Conservation (phyloP, 2,113 vertebrate species). For the Panthera uncia region DNA sequence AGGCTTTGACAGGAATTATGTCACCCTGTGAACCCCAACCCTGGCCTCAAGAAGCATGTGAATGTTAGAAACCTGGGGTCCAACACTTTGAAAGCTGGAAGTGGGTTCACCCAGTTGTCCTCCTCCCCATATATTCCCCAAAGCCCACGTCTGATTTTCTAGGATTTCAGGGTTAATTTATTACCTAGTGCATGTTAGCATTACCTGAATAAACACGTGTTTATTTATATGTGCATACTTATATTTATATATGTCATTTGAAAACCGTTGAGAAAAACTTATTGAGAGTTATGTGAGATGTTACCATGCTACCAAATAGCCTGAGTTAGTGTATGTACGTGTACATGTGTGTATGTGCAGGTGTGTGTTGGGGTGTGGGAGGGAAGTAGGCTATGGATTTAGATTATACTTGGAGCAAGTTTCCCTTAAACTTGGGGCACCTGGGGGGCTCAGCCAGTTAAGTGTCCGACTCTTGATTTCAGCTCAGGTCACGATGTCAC, state of each 20-base stretch:
- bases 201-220: neutral
- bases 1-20: neutral
- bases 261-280: neutral
- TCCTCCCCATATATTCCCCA: no score
- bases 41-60: neutral
- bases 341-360: rapidly evolving
- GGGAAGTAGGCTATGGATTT: neutral
- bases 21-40: no score
- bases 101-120: neutral
- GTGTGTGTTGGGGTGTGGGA: neutral
- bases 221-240: neutral
- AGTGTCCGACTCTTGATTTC: no score
- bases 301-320: no score
- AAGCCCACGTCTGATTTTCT: neutral
- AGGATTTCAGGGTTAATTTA: neutral
- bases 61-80: neutral
- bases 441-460: no score
- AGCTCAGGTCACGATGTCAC: no score
- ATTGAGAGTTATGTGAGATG: neutral
- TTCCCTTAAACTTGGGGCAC: neutral
- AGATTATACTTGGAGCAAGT: neutral
- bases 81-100: neutral
- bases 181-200: rapidly evolving
- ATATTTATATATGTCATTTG: neutral
- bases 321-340: neutral